A percentile compares a stretch with the other conserved stretches of the same genome.
phyloP scores from a whole-genome alignment of 1,140 invertebrate species.

The Drosophila nannoptera region DNA sequence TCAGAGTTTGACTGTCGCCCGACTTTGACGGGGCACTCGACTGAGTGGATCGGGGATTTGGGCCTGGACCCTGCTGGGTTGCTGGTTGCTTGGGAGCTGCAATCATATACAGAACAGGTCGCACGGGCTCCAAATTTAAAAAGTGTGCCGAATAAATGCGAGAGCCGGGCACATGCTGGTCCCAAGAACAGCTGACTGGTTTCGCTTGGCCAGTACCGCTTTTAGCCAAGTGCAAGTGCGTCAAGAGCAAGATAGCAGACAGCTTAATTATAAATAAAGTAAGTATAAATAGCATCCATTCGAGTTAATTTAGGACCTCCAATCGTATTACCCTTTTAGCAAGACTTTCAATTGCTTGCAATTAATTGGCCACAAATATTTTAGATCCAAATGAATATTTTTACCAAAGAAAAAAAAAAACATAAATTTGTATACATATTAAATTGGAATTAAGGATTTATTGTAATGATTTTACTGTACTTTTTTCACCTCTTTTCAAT shows the following conservation, averaged over 20 bases:
- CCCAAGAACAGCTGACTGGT: constrained; percentile 19
- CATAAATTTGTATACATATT: background rate
- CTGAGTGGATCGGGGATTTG: constrained; percentile 1
- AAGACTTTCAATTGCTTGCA: background rate
- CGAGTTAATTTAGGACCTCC: background rate
- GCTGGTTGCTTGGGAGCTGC: background rate
- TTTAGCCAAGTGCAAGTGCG: constrained; percentile 12
- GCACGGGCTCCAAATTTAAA: constrained; percentile 27
- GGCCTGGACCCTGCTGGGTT: constrained; percentile 4
- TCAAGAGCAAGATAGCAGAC: background rate
- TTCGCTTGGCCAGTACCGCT: background rate
- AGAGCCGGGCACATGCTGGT: background rate
- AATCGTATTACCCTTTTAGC: background rate
- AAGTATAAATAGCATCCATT: constrained; percentile 19
- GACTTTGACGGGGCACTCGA: background rate
- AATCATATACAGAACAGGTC: constrained; percentile 14
- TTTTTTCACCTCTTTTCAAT: background rate
- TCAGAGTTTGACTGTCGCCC: constrained; percentile 7
- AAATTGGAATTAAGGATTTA: too few species aligned
- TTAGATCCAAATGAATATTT: too few species aligned
- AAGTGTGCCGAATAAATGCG: constrained; percentile 42
- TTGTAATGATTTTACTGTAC: background rate
- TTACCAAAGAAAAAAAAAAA: too few species aligned
- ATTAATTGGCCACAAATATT: too few species aligned
- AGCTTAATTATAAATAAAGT: constrained; percentile 23